These are phyloP conservation scores for Fragum sueziense DNA, from an alignment of 2,888 invertebrate genomes.

Conservation along the genomic window DNA sequence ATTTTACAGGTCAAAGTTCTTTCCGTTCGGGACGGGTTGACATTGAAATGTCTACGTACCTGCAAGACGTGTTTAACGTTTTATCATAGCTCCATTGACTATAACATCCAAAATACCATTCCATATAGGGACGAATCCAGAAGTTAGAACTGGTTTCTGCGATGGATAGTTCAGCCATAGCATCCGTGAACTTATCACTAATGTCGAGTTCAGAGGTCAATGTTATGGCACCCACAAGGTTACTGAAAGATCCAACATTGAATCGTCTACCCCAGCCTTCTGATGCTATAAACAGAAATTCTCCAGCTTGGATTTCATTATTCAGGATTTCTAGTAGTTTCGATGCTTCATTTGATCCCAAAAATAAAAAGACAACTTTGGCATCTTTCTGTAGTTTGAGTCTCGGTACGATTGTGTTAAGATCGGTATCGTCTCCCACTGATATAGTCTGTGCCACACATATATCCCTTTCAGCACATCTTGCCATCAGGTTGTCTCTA, in stretches of 20 bases:
- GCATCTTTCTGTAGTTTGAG: slow-evolving; percentile 40
- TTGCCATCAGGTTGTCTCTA: slow-evolving; percentile 26
- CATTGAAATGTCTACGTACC: too few species aligned
- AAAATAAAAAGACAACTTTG: slow-evolving; percentile 52
- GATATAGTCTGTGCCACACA: slow-evolving; percentile 54
- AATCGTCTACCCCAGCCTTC: slow-evolving; percentile 59
- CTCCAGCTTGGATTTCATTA: slow-evolving; percentile 23
- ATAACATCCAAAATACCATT: slow-evolving; percentile 55
- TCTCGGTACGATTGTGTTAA: background rate
- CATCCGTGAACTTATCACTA: slow-evolving; percentile 40
- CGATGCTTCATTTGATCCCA: slow-evolving; percentile 47
- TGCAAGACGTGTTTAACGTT: slow-evolving; percentile 36
- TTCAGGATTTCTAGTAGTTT: slow-evolving; percentile 25
- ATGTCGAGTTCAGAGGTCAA: slow-evolving; percentile 49
- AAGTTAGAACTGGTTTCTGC: slow-evolving; percentile 30
- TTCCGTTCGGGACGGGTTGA: too few species aligned
- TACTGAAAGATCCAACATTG: slow-evolving; percentile 19
- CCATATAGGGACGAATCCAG: slow-evolving; percentile 57
- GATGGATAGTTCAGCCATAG: slow-evolving; percentile 34
- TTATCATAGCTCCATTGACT: slow-evolving; percentile 63
- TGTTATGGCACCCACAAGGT: slow-evolving; percentile 52
- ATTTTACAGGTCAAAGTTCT: too few species aligned
- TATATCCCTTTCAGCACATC: slow-evolving; percentile 25
- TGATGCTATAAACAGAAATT: slow-evolving; percentile 59
- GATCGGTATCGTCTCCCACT: slow-evolving; percentile 30